Base-by-base conservation (phyloP, 1,140 invertebrate species). In the Neodiprion fabricii region DNA sequence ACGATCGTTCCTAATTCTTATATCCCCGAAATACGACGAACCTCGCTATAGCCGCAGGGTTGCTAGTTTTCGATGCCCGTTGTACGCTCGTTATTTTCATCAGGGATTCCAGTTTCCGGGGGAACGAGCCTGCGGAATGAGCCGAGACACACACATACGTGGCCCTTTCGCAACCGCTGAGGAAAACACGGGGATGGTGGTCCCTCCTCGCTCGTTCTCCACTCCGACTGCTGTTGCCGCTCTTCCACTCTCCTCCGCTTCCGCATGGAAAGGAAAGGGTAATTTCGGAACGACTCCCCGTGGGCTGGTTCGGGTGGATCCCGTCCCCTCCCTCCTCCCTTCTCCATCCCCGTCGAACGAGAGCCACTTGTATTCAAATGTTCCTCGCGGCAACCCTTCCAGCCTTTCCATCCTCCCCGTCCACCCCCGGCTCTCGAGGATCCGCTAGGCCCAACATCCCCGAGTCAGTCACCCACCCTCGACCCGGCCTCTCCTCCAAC, bases 351-450 rank as follows among this genome's bases (percentile, higher is more conserved):
- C 40, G 61, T 48, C 74, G 71, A 72, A 73, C 72, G 72, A 76
- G 75, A 48, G 75, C 75, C 72, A 76, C 75, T 76, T 76, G 75
- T 76, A 76, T 76, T 76, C 75, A 76, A 76, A 76, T 76, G 72
- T 73, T 67, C 72, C 67, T 28, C 72, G 47, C 53, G 53, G 53
- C 53, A 61, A 17, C 17, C 70, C 28, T 70, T 70, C 50, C 40
- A 40, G 28, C 28, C 9, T 14, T 4, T 9, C 53, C 53, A 17
- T 61, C 53, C 53, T 21, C n/a, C 5, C 28, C 28, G 5, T 40
- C 28, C 28, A 3, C 28, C 28, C 28, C 9, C 53, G n/a, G 28
- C 28, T 14, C 67, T 69, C 67, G 67, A 69, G 21, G 21, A 21
- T 69, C 67, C 67, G 21, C 12, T 11, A 69, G 17, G 21, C 12